Conservation (phyloP, 2,113 vertebrate species). For the Meles meles region DNA sequence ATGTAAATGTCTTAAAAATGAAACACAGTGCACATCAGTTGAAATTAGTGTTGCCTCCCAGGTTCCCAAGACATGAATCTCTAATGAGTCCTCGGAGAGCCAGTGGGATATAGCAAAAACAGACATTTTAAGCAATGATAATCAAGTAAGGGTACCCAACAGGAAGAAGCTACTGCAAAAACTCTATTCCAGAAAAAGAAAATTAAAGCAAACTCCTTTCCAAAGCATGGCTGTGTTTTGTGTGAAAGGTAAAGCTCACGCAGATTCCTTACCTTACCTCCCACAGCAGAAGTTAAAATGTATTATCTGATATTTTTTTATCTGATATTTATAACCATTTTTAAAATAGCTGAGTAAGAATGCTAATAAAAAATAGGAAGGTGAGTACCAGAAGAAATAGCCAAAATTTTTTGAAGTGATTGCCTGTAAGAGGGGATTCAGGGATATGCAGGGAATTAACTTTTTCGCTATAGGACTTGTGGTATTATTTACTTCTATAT, state of each 20-base stretch:
- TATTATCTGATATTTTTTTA: background rate
- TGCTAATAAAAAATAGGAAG: background rate
- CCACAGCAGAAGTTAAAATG: background rate
- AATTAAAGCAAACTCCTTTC: background rate
- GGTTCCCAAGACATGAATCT: background rate
- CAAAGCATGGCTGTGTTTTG: background rate
- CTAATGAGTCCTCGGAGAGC: background rate
- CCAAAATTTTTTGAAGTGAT: background rate
- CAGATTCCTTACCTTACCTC: background rate
- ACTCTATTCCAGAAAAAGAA: background rate
- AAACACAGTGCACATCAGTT: background rate
- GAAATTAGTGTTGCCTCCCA: background rate
- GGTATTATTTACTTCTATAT: background rate
- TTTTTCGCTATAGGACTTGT: background rate
- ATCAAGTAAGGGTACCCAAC: background rate
- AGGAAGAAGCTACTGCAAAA: background rate
- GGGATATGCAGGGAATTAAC: background rate
- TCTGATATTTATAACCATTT: background rate
- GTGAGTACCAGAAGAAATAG: background rate
- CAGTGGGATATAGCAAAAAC: constrained; percentile 1
- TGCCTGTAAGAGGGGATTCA: background rate
- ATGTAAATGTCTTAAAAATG: constrained; percentile 25
- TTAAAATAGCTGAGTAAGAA: background rate
- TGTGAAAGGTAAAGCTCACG: no score
- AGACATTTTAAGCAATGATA: background rate